Evolutionary conservation across 2,888 invertebrate genomes (phyloP), one percentile per base, ranked within the genome.

Genomic region (Autographa gamma): DNA sequence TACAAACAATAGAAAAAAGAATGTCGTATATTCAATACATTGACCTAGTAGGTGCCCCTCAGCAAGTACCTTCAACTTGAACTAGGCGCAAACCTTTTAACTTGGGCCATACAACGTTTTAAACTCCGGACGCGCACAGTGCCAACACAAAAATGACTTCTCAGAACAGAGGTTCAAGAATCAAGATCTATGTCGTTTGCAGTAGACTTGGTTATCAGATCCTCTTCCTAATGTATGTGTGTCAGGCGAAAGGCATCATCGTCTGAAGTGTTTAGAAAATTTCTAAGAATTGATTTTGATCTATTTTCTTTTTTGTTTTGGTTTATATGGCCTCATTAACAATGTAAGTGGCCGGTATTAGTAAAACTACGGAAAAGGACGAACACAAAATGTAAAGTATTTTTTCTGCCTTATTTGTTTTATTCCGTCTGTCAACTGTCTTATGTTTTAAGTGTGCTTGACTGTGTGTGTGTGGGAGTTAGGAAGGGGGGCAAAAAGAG

Each of bases 91-190:
- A 25, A 56, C 63, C 61, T 60, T 73, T 31, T 80, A 32, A 52
- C 82, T 93, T 92, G 79, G 66, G 81, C 92, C 93, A 93, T 69
- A 84, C 89, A 71, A 76, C 77, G 78, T 88, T 88, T 90, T 89
- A 86, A 89, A 92, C 90, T 92, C 89, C 91, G 91, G 91, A 93
- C 93, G 88, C 90, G 80, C 86, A 81, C 86, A 87, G 86, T 92
- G 94, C 94, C 93, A 95, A 91, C 87, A 88, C 86, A 91, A 92
- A 93, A 92, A 90, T 86, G 80, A 85, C 83, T 93, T 93, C 92
- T 90, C 63, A 91, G 93, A 95, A 94, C 85, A 90, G 88, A 91
- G 92, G 92, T 93, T 95, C 92, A 93, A 93, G 93, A 93, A 92
- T 94, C 93, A 94, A 94, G 93, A 95, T 93, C 92, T 93, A 92